Evolutionary conservation across 2,888 invertebrate genomes (phyloP), one percentile per base, ranked within the genome.

Genomic region (Pseudeuparius sepicola): DNA sequence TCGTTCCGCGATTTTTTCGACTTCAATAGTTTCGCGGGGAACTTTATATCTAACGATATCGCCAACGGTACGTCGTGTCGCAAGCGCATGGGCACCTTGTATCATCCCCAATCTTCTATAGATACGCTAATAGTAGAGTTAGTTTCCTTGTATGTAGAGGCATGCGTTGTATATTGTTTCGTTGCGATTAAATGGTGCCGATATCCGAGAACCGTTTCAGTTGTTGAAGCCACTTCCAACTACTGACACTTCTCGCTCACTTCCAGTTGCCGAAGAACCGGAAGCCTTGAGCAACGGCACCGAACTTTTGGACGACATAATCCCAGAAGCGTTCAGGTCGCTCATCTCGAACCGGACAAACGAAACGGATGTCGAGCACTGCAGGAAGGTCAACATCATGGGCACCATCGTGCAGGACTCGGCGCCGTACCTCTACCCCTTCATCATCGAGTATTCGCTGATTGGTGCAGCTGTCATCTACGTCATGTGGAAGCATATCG

Each of bases 401-500:
- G 90, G 90, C 26, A 84, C 79, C 29, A 89, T 92, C 50, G 89
- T 92, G 5, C 78, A 85, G 52, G 90, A 90, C 57, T 85, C 93
- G 0, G 88, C 93, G 6, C 94, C 94, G 1, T 94, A 90, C 61
- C 70, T 94, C 31, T 96, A 88, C 65, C 94, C 94, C 1, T 93
- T 93, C 64, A 90, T 92, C 54, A 88, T 94, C 53, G 89, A 94
- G 60, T 94, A 94, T 65, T 90, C 92, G 42, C 67, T 94, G 45
- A 90, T 96, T 54, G 92, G 92, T 12, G 90, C 93, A 31, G 89
- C 92, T 32, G 92, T 94, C 24, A 81, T 93, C 53, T 93, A 89
- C 60, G 86, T 92, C 33, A 93, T 93, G 88, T 94, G 93, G 93
- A 83, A 86, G 58, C 88, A 88, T 57, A 89, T 90, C 60, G 89